These are phyloP conservation scores for Acomys russatus DNA, from an alignment of 2,797 vertebrate species.

Conservation along the genomic window DNA sequence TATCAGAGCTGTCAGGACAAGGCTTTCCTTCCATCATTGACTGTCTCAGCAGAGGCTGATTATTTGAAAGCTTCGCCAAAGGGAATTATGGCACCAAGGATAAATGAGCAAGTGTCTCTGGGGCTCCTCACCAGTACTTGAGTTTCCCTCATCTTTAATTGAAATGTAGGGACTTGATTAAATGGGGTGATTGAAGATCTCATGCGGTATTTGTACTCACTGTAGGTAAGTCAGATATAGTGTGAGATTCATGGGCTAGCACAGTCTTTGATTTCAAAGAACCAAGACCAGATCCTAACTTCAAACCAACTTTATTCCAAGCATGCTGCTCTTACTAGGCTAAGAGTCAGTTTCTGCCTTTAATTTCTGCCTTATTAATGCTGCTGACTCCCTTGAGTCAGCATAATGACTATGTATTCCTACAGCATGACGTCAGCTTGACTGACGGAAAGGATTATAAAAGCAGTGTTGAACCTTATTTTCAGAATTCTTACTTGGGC, in stretches of 20 bases:
- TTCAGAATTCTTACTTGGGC: not conserved
- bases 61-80: not conserved
- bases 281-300: not conserved
- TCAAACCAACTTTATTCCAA: conserved; percentile 21
- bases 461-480: not conserved
- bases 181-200: conserved; percentile 44
- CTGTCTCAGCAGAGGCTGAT: conserved; percentile 1
- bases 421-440: not conserved
- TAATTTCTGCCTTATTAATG: conserved; percentile 51
- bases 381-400: not conserved
- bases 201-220: conserved; percentile 2
- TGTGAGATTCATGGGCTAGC: not conserved
- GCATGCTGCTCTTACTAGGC: not conserved
- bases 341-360: not conserved
- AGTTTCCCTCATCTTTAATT: not conserved
- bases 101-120: not conserved
- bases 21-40: not conserved
- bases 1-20: conserved; percentile 47
- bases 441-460: conserved; percentile 46
- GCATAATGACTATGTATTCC: not conserved
- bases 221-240: conserved; percentile 39
- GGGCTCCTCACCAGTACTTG: not conserved
- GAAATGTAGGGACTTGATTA: conserved; percentile 51
- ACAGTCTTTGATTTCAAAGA: conserved; percentile 7
- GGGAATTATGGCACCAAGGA: not conserved